phyloP scores from a whole-genome alignment of 2,888 invertebrate genomes.

The Eupithecia inturbata region DNA sequence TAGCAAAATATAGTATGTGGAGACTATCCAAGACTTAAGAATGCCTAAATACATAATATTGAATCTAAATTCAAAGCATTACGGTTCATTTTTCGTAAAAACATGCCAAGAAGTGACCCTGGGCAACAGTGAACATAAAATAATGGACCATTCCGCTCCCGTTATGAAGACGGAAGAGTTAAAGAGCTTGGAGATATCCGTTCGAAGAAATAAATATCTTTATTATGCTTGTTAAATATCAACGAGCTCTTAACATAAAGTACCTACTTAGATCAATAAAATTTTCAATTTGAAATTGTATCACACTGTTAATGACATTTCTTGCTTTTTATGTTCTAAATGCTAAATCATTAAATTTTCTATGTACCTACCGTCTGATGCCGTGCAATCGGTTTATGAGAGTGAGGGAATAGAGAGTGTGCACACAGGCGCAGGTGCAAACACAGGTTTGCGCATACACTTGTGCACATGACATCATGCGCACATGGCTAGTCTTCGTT shows the following conservation, averaged over 20 bases:
- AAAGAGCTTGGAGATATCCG: slow-evolving; percentile 22
- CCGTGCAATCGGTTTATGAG: no score
- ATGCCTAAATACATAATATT: background rate
- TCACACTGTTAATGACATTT: background rate
- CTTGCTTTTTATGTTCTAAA: no score
- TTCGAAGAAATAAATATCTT: slow-evolving; percentile 23
- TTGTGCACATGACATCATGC: no score
- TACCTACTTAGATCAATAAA: background rate
- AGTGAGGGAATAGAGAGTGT: no score
- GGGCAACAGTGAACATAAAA: slow-evolving; percentile 29
- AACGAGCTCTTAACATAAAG: background rate
- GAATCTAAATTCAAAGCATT: background rate
- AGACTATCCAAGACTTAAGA: background rate
- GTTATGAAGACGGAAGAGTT: slow-evolving; percentile 40
- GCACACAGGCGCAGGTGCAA: no score
- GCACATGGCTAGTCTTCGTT: no score
- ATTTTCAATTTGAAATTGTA: slow-evolving; percentile 6
- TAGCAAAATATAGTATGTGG: background rate
- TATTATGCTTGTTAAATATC: slow-evolving; percentile 28
- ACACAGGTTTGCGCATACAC: no score
- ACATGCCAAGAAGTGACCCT: slow-evolving; percentile 11
- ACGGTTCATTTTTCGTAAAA: slow-evolving; percentile 4
- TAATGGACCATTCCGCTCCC: slow-evolving; percentile 39
- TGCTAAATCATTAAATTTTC: no score
- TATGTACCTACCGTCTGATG: no score